These are phyloP conservation scores for Rotaria sp. DNA, from an alignment of 2,888 invertebrate species.

Conservation along the genomic window DNA sequence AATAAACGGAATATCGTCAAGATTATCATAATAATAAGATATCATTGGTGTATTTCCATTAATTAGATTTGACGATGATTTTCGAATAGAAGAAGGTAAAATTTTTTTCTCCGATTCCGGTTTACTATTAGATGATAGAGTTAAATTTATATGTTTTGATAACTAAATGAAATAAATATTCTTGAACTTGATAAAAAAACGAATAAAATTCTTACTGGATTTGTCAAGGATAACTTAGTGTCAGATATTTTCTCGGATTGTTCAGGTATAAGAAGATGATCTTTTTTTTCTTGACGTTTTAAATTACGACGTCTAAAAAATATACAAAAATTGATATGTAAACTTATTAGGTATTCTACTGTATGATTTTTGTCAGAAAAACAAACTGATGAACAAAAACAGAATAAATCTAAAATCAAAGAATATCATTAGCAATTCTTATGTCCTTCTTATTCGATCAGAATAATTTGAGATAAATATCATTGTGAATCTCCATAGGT, in stretches of 20 bases:
- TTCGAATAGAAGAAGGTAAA: background rate
- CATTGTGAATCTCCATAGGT: background rate
- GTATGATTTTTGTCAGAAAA: too few relatives aligned
- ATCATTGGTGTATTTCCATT: background rate
- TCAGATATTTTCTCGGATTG: background rate
- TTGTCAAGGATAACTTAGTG: background rate
- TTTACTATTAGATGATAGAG: background rate
- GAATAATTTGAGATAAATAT: background rate
- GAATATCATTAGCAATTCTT: too few relatives aligned
- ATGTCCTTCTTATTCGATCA: too few relatives aligned
- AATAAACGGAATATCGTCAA: conserved; percentile 19
- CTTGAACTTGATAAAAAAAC: too few relatives aligned
- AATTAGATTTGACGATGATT: background rate
- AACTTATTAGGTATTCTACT: too few relatives aligned
- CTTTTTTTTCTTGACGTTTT: background rate
- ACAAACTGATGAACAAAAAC: too few relatives aligned
- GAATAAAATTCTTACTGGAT: background rate
- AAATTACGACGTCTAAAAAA: background rate
- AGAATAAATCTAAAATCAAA: too few relatives aligned
- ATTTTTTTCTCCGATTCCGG: background rate
- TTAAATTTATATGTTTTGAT: background rate
- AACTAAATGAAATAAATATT: background rate
- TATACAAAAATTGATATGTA: background rate
- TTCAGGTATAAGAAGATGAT: background rate
- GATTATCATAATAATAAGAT: background rate